phyloP scores from a whole-genome alignment of 2,113 vertebrate genomes.

The Pyrgilauda ruficollis region DNA sequence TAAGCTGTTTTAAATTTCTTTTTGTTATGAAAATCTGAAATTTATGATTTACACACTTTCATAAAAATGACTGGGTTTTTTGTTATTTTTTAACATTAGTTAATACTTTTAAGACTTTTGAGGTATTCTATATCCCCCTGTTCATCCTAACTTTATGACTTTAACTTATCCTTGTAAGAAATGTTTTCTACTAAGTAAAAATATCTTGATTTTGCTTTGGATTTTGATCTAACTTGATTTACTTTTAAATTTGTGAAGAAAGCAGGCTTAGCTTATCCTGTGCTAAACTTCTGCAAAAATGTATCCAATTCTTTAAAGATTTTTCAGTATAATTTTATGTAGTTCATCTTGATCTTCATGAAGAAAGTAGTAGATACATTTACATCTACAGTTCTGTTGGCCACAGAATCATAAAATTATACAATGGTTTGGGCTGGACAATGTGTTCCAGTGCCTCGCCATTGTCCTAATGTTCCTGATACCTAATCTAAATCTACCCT shows the following conservation, averaged over 20 bases:
- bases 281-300: neutral
- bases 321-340: neutral
- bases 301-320: neutral
- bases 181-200: neutral
- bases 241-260: neutral
- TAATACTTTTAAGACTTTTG: neutral
- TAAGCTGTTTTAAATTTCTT: neutral
- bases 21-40: neutral
- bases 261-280: neutral
- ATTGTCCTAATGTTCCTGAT: neutral
- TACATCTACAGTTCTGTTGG: neutral
- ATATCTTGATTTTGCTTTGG: neutral
- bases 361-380: neutral
- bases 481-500: rapidly evolving
- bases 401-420: neutral
- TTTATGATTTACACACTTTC: neutral
- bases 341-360: neutral
- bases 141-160: neutral
- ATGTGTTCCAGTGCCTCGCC: neutral
- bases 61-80: neutral
- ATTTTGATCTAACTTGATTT: neutral
- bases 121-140: neutral
- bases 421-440: neutral
- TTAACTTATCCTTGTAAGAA: neutral
- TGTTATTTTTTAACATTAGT: neutral